Conservation (phyloP, 1,140 invertebrate species). For the Lutraria rhynchaena region DNA sequence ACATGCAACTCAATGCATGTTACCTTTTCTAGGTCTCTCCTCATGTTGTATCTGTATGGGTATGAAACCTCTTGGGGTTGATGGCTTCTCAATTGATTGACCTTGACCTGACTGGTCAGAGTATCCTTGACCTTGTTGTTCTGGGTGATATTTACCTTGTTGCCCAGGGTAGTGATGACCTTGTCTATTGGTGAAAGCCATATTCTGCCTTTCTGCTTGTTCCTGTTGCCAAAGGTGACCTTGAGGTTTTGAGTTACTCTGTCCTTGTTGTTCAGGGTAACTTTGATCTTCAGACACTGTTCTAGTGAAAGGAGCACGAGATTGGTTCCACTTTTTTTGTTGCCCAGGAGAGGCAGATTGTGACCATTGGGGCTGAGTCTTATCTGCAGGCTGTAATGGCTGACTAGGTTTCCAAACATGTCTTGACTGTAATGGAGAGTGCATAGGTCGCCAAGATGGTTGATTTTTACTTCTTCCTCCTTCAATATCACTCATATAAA, state of each 20-base stretch:
- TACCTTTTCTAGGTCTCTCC: slow-evolving; percentile 52
- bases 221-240: too few species aligned
- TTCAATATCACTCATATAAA: slow-evolving; percentile 52
- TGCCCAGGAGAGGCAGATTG: slow-evolving; percentile 2
- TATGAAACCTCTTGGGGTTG: slow-evolving; percentile 31
- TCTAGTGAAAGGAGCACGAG: background rate
- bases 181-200: background rate
- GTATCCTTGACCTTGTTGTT: slow-evolving; percentile 28
- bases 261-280: background rate
- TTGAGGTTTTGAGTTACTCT: background rate
- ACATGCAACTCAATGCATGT: slow-evolving; percentile 30
- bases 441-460: slow-evolving; percentile 35
- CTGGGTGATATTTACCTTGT: background rate
- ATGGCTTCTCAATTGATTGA: background rate
- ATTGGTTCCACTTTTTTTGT: background rate
- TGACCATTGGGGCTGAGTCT: background rate
- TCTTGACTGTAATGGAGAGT: slow-evolving; percentile 36
- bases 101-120: background rate
- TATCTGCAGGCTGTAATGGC: background rate
- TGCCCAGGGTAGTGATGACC: background rate
- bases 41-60: slow-evolving; percentile 55
- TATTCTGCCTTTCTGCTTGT: background rate
- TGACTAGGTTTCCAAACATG: slow-evolving; percentile 45
- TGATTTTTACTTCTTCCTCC: slow-evolving; percentile 41
- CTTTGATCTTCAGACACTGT: slow-evolving; percentile 21